Base-by-base conservation (phyloP, 2,113 vertebrate genomes). In the Hassar affinis region DNA sequence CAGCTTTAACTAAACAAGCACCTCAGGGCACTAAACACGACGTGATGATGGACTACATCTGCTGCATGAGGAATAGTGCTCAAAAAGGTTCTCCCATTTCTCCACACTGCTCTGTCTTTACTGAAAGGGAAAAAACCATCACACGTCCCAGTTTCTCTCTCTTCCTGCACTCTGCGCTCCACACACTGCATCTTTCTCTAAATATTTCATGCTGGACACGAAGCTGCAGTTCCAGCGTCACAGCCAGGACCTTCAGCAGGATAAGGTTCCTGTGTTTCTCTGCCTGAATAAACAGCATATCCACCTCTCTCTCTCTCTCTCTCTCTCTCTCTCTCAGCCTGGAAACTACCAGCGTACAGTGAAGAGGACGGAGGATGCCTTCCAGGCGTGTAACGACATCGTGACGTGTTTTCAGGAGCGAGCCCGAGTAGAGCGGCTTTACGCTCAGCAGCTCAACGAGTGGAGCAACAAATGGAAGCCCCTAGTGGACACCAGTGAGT, bases 391-490 rank as follows among this genome's bases (percentile, higher is more conserved):
- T 59, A 94, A 94, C 47, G 95, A 95, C 88, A 93, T 96, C 4
- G 91, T 95, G 85, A 78, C 90, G 0, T 96, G 95, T 84, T 95
- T 96, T 91, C 95, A 95, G 74, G 95, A 96, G 88, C 80, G 95
- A 18, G 95, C 95, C 0, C 94, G 94, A 2, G 92, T 96, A 78
- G 95, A 96, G 90, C 69, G 93, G 49, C 94, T 93, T 86, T 96
- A 96, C 33, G 94, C 95, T 0, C 92, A 94, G 90, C 94, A 95
- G 89, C 94, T 96, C 72, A 93, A 90, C 0, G 94, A 95, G 47
- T 96, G 95, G 95, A 95, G 92, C 89, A 93, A 88, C 90, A 96
- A 95, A 86, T 96, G 95, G 95, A 95, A 92, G 74, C 95, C 95
- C 6, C 92, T 95, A 3, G 94, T 96, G 87, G 94, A 96, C 75